Evolutionary conservation across 2,888 invertebrate genomes (phyloP).

Genomic region (Colostygia pectinataria): DNA sequence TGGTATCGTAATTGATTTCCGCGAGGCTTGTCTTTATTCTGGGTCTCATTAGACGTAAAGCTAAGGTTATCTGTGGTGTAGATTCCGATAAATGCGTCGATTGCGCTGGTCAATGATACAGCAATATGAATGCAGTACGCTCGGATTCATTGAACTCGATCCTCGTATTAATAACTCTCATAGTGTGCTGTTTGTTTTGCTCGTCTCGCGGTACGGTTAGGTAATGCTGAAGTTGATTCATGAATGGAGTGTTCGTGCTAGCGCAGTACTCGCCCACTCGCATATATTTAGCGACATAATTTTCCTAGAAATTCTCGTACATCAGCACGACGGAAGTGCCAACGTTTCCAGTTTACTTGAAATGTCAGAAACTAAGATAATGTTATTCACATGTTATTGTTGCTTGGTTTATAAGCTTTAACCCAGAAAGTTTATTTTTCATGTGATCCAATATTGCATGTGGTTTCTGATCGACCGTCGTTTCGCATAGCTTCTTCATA

Average conservation of each 20-base stretch:
- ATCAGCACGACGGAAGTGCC: constrained; percentile 72
- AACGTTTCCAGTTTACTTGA: constrained; percentile 57
- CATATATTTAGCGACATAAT: constrained; percentile 76
- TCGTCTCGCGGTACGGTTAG: constrained; percentile 69
- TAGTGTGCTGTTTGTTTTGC: constrained; percentile 73
- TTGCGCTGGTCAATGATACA: constrained; percentile 52
- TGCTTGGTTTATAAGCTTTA: background rate
- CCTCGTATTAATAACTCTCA: constrained; percentile 79
- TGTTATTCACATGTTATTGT: constrained; percentile 9
- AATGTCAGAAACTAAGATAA: constrained; percentile 25
- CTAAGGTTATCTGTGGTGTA: constrained; percentile 40
- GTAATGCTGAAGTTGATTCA: constrained; percentile 81
- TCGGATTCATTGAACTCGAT: constrained; percentile 77
- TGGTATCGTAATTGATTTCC: constrained; percentile 59
- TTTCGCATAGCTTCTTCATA: background rate
- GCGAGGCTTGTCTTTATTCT: constrained; percentile 49
- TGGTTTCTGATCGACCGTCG: background rate
- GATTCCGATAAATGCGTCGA: constrained; percentile 51
- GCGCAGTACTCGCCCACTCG: constrained; percentile 57
- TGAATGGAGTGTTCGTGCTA: constrained; percentile 70
- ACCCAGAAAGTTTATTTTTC: background rate
- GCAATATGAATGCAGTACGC: constrained; percentile 63
- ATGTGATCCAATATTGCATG: background rate
- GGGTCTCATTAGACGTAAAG: constrained; percentile 47
- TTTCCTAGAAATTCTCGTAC: constrained; percentile 64